These are phyloP conservation scores for Melanotaenia nigrans DNA, from an alignment of 2,797 vertebrate genomes.

Conservation along the genomic window DNA sequence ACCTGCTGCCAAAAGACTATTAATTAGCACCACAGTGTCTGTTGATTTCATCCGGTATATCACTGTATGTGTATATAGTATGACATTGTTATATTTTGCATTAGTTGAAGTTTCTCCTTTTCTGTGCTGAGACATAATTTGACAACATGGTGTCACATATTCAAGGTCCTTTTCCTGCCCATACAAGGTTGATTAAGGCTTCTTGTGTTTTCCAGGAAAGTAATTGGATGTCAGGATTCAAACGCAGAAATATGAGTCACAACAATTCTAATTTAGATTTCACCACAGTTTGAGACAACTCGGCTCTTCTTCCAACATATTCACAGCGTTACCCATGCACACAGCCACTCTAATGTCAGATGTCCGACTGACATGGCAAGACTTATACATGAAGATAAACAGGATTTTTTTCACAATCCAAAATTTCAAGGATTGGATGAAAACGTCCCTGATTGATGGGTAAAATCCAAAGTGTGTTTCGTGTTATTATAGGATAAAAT, in stretches of 20 bases:
- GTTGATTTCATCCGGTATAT: constrained; percentile 22
- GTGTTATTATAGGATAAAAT: too few relatives aligned
- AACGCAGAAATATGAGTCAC: background rate
- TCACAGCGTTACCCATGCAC: background rate
- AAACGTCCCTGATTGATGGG: background rate
- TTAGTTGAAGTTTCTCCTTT: constrained; percentile 14
- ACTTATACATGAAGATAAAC: background rate
- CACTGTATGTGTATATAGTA: background rate
- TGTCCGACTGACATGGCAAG: background rate
- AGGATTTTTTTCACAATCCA: background rate
- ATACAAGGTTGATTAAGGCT: background rate
- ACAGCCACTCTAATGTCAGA: background rate
- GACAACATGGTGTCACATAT: background rate
- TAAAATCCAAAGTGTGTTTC: background rate
- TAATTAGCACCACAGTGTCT: constrained; percentile 46
- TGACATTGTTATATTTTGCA: constrained; percentile 18
- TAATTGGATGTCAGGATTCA: background rate
- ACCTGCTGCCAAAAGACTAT: constrained; percentile 23
- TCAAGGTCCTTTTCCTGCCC: background rate
- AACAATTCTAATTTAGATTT: too few relatives aligned
- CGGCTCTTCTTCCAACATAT: background rate
- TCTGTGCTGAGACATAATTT: background rate
- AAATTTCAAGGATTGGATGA: background rate
- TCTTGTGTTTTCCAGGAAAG: background rate
- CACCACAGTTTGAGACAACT: too few relatives aligned